phyloP scores from a whole-genome alignment of 1,140 invertebrate genomes.

The Macrosteles quadrilineatus region DNA sequence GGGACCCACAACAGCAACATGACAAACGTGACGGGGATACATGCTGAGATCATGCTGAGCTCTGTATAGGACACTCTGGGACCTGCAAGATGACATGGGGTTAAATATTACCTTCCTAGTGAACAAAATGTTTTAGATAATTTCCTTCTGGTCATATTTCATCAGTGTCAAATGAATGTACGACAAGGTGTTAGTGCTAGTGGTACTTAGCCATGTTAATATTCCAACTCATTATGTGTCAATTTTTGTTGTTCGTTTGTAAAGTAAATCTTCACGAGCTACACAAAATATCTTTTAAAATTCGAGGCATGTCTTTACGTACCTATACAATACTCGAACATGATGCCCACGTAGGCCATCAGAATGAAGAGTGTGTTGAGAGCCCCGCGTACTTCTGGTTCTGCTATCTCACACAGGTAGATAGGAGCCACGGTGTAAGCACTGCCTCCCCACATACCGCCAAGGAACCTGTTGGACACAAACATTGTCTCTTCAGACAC shows the following conservation, averaged over 20 bases:
- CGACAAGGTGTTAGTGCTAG: too few species aligned
- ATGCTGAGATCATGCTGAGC: conserved; percentile 64
- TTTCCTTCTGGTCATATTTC: too few species aligned
- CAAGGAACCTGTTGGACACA: conserved; percentile 31
- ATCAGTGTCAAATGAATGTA: too few species aligned
- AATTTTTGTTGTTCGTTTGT: too few species aligned
- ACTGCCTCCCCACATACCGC: conserved; percentile 55
- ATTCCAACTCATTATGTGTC: too few species aligned
- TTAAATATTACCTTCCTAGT: too few species aligned
- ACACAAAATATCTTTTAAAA: too few species aligned
- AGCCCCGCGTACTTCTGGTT: conserved; percentile 61
- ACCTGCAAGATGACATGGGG: too few species aligned
- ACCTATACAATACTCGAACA: conserved; percentile 68
- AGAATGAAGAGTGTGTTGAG: conserved; percentile 68
- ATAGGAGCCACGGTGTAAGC: conserved; percentile 56
- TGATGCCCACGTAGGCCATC: conserved; percentile 70
- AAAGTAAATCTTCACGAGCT: too few species aligned
- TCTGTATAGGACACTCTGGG: conserved; percentile 66
- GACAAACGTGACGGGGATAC: conserved; percentile 63
- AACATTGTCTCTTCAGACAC: too few species aligned
- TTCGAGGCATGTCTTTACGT: conserved; percentile 71
- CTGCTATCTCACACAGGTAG: conserved; percentile 66
- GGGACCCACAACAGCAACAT: conserved; percentile 72
- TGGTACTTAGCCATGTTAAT: too few species aligned
- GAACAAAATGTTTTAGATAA: too few species aligned